These are phyloP conservation scores for Liparis tanakae DNA, from an alignment of 2,797 vertebrate species.

Conservation along the genomic window DNA sequence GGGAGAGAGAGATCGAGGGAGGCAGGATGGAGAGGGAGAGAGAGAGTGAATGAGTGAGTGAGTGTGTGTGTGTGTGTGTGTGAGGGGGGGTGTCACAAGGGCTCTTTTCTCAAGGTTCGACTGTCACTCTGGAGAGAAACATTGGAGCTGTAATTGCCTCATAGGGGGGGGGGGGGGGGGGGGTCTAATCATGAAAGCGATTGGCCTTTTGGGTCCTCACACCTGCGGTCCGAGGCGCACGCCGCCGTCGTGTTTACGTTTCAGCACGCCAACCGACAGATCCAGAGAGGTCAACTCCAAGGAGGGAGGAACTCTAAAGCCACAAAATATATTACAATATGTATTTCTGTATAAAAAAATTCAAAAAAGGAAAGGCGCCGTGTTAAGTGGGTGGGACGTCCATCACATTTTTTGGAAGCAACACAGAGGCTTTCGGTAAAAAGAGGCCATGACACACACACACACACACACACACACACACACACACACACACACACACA, in stretches of 20 bases:
- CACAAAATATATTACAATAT: too few relatives aligned
- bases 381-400: slow-evolving; percentile 40
- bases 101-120: slow-evolving; percentile 64
- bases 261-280: slow-evolving; percentile 45
- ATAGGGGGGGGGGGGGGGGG: slow-evolving; percentile 7
- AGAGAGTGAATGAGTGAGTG: not conserved
- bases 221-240: slow-evolving; percentile 70
- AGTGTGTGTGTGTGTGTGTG: too few relatives aligned
- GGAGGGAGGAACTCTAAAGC: slow-evolving; percentile 17
- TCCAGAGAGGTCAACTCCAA: slow-evolving; percentile 49
- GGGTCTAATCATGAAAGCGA: slow-evolving; percentile 67
- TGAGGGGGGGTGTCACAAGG: slow-evolving; percentile 54
- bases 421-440: slow-evolving; percentile 63
- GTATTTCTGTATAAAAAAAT: too few relatives aligned
- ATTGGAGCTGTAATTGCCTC: slow-evolving; percentile 44
- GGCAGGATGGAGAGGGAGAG: slow-evolving; percentile 51
- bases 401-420: slow-evolving; percentile 64
- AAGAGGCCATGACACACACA: slow-evolving; percentile 42
- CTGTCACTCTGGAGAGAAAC: slow-evolving; percentile 45
- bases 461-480: too few relatives aligned
- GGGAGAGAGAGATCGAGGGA: slow-evolving; percentile 61
- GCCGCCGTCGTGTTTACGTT: slow-evolving; percentile 61
- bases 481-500: too few relatives aligned
- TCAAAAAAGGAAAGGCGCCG: not conserved
- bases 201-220: slow-evolving; percentile 59